These are phyloP conservation scores for Tetragnatha versicolor DNA, from an alignment of 1,140 invertebrate species.

Conservation along the genomic window DNA sequence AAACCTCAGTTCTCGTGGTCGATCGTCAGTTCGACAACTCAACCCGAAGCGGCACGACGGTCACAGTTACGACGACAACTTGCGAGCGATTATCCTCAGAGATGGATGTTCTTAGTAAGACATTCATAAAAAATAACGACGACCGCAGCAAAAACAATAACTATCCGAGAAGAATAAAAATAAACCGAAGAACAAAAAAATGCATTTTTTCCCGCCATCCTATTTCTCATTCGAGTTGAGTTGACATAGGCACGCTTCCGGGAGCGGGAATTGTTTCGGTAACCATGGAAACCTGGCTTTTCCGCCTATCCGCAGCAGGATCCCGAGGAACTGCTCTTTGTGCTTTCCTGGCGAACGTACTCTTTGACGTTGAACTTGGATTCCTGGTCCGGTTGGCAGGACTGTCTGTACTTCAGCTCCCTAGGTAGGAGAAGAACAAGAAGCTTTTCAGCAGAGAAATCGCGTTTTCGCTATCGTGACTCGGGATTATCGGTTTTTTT, in stretches of 20 bases:
- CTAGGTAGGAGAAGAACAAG: constrained; percentile 10
- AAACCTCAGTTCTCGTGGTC: too few relatives aligned
- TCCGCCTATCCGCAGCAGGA: constrained; percentile 44
- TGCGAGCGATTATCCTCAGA: constrained; percentile 1
- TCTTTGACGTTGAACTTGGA: constrained; percentile 55
- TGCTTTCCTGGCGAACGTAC: constrained; percentile 55
- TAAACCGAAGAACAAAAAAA: not conserved
- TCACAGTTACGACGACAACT: not conserved
- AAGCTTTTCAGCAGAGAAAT: not conserved
- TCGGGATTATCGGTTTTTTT: too few relatives aligned
- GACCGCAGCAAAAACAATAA: constrained; percentile 3
- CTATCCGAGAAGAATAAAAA: constrained; percentile 11
- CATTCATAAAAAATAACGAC: not conserved
- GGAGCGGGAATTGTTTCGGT: constrained; percentile 37
- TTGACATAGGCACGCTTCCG: constrained; percentile 42
- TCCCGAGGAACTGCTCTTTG: constrained; percentile 44
- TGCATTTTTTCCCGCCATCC: not conserved
- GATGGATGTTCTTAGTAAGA: constrained; percentile 7
- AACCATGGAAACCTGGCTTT: constrained; percentile 36
- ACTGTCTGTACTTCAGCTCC: constrained; percentile 45
- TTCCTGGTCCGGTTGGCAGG: constrained; percentile 42
- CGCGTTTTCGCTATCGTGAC: not conserved
- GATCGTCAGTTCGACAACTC: too few relatives aligned
- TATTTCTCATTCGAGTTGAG: constrained; percentile 33
- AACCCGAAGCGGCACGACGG: constrained; percentile 13